phyloP scores from a whole-genome alignment of 2,113 vertebrate species.

The Ondatra zibethicus region DNA sequence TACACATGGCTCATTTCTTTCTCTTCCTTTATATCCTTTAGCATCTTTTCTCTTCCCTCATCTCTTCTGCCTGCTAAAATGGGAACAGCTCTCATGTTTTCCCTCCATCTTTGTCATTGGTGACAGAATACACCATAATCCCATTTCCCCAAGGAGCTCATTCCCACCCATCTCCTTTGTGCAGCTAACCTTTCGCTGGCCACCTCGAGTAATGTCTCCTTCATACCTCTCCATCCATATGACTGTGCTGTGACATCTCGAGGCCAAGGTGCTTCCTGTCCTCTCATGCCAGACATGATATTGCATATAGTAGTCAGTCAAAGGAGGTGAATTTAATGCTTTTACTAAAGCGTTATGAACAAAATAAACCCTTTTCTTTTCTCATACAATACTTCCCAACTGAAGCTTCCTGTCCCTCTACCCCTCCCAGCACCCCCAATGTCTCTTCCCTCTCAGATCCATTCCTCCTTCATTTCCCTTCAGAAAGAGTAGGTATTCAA shows the following conservation, averaged over 20 bases:
- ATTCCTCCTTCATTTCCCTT: neutral
- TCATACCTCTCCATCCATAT: neutral
- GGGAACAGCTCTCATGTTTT: neutral
- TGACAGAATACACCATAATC: neutral
- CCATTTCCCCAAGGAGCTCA: neutral
- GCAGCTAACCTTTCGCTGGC: no score
- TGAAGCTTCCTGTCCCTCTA: neutral
- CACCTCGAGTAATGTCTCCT: neutral
- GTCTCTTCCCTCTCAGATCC: neutral
- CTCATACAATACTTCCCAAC: neutral
- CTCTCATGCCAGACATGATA: neutral
- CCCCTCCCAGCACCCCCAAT: no score
- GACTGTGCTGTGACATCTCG: neutral
- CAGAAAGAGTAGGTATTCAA: neutral
- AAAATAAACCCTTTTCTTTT: neutral
- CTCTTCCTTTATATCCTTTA: neutral
- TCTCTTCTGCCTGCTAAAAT: neutral
- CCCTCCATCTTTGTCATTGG: neutral
- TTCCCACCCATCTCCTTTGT: neutral
- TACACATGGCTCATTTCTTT: constrained; percentile 12
- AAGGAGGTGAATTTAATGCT: neutral
- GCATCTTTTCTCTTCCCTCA: neutral
- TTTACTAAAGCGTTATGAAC: neutral
- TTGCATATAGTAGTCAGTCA: neutral
- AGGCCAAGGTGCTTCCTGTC: neutral